Conservation (phyloP, 2,113 vertebrate genomes). For the Aramus guarauna region DNA sequence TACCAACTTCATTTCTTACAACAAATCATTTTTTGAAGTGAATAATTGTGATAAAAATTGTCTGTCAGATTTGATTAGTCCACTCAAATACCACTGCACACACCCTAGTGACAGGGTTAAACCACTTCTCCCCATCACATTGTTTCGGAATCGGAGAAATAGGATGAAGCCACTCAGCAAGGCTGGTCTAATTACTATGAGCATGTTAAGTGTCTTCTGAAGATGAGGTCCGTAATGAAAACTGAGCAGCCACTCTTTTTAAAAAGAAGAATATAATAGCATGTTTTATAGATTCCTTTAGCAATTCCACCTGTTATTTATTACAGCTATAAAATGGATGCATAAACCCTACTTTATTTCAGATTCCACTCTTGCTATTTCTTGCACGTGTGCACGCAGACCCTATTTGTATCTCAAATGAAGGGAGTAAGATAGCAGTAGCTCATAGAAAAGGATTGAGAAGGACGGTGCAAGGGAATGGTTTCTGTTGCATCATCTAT, state of each 20-base stretch:
- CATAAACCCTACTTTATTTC: constrained; percentile 13
- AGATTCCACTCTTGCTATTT: neutral
- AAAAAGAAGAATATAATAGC: neutral
- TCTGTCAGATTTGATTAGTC: constrained; percentile 39
- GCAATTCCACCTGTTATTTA: constrained; percentile 7
- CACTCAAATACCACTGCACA: neutral
- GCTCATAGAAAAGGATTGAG: neutral
- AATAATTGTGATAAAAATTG: constrained; percentile 39
- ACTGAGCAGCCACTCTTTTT: neutral
- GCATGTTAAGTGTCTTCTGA: neutral
- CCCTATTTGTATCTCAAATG: neutral
- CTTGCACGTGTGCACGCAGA: neutral
- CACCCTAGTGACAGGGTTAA: constrained; percentile 16
- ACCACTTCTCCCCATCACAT: neutral
- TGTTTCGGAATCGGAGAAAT: neutral
- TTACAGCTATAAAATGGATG: neutral
- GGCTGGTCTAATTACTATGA: neutral
- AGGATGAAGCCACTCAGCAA: neutral
- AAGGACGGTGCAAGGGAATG: neutral
- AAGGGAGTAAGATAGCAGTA: neutral
- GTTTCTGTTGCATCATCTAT: neutral
- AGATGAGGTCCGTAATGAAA: neutral
- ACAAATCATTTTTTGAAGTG: constrained; percentile 6
- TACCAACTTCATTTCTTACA: constrained; percentile 6
- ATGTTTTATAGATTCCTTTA: constrained; percentile 19